Evolutionary conservation across 2,888 invertebrate genomes (phyloP).

Genomic region (Hypolimnas misippus): DNA sequence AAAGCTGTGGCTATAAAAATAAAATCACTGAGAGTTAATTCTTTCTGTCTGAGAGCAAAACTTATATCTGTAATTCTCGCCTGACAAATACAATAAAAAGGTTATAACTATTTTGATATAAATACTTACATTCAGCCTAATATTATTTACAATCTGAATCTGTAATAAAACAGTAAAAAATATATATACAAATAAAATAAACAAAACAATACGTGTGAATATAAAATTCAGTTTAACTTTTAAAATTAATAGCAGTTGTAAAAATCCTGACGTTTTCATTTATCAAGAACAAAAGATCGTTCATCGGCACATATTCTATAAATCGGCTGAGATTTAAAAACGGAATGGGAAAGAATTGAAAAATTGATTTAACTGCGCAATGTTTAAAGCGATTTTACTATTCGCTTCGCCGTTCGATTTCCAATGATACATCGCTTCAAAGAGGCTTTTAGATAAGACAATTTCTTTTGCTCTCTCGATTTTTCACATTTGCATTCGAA

Average conservation of each 20-base stretch:
- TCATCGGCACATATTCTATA: slow-evolving; percentile 23
- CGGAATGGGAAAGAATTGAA: slow-evolving; percentile 41
- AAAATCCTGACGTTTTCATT: not conserved
- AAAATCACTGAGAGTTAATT: no score
- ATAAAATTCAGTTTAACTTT: not conserved
- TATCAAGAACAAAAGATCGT: not conserved
- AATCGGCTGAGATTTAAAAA: slow-evolving; percentile 40
- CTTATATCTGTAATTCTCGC: no score
- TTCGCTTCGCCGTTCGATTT: slow-evolving; percentile 39
- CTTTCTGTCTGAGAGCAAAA: no score
- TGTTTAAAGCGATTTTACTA: slow-evolving; percentile 42
- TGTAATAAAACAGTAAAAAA: not conserved
- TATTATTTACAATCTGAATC: not conserved
- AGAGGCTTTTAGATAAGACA: slow-evolving; percentile 38
- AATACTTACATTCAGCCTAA: no score
- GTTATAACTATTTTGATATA: no score
- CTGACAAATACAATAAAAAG: no score
- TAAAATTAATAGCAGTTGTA: not conserved
- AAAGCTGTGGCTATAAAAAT: no score
- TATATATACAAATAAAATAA: not conserved
- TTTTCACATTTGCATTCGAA: not conserved
- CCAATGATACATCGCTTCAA: slow-evolving; percentile 42
- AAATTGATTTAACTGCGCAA: slow-evolving; percentile 43
- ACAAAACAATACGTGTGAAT: not conserved
- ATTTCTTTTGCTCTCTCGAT: slow-evolving; percentile 13